phyloP scores from a whole-genome alignment of 2,113 vertebrate species.

The Erythrolamprus reginae region DNA sequence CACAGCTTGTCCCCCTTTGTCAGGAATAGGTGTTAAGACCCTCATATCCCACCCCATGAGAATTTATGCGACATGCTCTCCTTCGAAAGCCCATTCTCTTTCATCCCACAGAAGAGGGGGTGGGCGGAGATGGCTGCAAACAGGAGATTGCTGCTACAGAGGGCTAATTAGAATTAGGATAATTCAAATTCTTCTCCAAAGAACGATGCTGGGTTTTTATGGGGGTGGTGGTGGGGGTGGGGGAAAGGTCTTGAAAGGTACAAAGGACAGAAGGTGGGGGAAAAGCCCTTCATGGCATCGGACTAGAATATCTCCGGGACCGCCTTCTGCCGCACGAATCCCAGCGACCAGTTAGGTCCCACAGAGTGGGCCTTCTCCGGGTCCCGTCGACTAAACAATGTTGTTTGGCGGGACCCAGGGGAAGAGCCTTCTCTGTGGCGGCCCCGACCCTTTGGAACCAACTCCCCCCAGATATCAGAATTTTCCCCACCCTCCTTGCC shows the following conservation, averaged over 20 bases:
- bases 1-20: not conserved
- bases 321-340: too few species aligned
- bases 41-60: not conserved
- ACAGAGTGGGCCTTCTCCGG: too few species aligned
- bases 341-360: too few species aligned
- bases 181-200: constrained; percentile 6
- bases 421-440: too few species aligned
- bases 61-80: not conserved
- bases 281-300: too few species aligned
- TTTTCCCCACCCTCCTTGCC: too few species aligned
- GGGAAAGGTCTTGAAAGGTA: not conserved
- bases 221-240: too few species aligned
- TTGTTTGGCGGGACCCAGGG: too few species aligned
- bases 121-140: not conserved
- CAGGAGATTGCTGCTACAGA: not conserved
- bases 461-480: too few species aligned
- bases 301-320: too few species aligned
- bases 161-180: not conserved
- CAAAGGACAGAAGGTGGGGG: not conserved
- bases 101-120: not conserved
- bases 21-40: not conserved
- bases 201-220: not conserved
- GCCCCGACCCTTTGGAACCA: too few species aligned
- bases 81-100: not conserved
- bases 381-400: too few species aligned